These are phyloP conservation scores for Bradypodion ventrale DNA, from an alignment of 2,797 vertebrate species.

Conservation along the genomic window DNA sequence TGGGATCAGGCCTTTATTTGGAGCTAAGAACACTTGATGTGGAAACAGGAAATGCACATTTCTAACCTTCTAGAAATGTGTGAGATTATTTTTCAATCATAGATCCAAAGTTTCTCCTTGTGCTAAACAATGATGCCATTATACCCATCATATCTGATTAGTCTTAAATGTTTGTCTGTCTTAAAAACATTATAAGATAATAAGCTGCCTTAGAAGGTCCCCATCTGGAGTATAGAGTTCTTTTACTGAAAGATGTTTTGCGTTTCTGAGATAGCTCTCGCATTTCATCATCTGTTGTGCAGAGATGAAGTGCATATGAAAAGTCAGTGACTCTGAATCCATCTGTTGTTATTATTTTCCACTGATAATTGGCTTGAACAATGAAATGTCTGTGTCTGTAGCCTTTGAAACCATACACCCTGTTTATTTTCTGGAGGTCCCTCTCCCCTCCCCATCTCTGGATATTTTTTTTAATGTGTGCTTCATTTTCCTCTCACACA, in stretches of 20 bases:
- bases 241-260: slow-evolving; percentile 82
- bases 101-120: slow-evolving; percentile 61
- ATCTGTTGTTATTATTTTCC: slow-evolving; percentile 99
- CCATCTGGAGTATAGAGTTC: slow-evolving; percentile 91
- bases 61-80: slow-evolving; percentile 65
- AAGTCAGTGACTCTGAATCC: slow-evolving; percentile 95
- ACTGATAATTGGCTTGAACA: slow-evolving; percentile 99
- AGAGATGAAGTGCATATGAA: slow-evolving; percentile 87
- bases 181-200: slow-evolving; percentile 82
- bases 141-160: slow-evolving; percentile 74
- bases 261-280: slow-evolving; percentile 84
- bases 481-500: slow-evolving; percentile 69
- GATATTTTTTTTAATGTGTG: not conserved
- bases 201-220: slow-evolving; percentile 90
- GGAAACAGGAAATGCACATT: slow-evolving; percentile 57
- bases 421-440: slow-evolving; percentile 98
- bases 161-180: slow-evolving; percentile 82
- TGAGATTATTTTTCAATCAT: slow-evolving; percentile 54
- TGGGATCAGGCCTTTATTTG: slow-evolving; percentile 22
- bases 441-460: slow-evolving; percentile 53
- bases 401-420: slow-evolving; percentile 97
- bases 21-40: slow-evolving; percentile 42
- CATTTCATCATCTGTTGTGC: slow-evolving; percentile 89
- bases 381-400: slow-evolving; percentile 97
- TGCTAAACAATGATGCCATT: slow-evolving; percentile 77